Evolutionary conservation across 92 coral and sea anemone species (phyloP).

Genomic region (Bergia sp.): DNA sequence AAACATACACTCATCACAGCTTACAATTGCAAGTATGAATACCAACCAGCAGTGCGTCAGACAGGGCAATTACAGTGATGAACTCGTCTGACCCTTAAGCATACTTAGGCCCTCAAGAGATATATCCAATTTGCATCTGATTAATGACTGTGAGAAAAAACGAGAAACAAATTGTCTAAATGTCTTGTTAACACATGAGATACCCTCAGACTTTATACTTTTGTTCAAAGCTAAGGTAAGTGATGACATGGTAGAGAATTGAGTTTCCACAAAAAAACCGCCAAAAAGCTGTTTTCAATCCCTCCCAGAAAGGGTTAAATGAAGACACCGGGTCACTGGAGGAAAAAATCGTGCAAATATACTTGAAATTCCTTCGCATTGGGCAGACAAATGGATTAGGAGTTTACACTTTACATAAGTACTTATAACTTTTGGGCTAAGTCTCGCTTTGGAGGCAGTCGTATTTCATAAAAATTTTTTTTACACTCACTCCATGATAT

Average conservation of each 20-base stretch:
- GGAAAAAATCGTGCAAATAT: conserved; percentile 4
- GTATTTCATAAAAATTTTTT: neutral
- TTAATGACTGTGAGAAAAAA: conserved; percentile 19
- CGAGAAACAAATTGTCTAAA: conserved; percentile 8
- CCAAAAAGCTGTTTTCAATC: conserved; percentile 20
- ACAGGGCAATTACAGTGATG: neutral
- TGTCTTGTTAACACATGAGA: conserved; percentile 27
- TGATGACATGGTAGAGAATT: conserved; percentile 24
- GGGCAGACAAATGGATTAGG: neutral
- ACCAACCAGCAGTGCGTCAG: neutral
- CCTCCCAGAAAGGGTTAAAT: conserved; percentile 25
- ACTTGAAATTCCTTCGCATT: conserved; percentile 2
- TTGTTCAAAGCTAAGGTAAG: neutral
- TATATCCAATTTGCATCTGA: conserved; percentile 25
- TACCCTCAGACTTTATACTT: neutral
- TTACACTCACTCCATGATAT: neutral
- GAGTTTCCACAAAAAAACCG: conserved; percentile 24
- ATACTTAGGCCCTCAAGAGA: neutral
- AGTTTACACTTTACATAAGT: neutral
- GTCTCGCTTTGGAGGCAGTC: neutral
- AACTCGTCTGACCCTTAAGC: neutral
- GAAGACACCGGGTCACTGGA: conserved; percentile 14
- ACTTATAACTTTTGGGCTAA: neutral
- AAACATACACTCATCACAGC: neutral
- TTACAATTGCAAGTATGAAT: neutral